Percentiles rank a stretch among this genome's conserved stretches.
Conservation (phyloP, 2,113 vertebrate genomes). For the Prionailurus viverrinus region DNA sequence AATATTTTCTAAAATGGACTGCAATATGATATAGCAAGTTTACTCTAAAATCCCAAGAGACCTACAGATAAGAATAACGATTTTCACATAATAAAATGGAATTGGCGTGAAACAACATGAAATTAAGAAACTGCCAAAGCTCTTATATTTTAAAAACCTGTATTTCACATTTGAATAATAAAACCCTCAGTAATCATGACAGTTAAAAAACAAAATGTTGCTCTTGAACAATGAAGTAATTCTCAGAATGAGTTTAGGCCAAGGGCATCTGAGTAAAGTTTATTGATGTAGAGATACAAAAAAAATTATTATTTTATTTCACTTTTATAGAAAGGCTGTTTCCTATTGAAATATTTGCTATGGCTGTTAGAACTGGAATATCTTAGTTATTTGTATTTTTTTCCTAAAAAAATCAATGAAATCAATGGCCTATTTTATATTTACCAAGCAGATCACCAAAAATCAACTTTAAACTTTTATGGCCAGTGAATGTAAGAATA, state of each 20-base stretch:
- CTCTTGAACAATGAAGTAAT: not conserved
- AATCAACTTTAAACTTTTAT: constrained; percentile 66
- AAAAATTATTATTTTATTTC: constrained; percentile 25
- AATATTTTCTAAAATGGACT: constrained; percentile 23
- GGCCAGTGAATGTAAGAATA: not conserved
- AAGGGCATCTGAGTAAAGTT: not conserved
- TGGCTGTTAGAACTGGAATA: not conserved
- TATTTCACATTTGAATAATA: constrained; percentile 42
- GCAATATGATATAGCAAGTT: not conserved
- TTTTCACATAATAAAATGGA: constrained; percentile 48
- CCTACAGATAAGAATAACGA: not conserved
- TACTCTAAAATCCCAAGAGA: constrained; percentile 37
- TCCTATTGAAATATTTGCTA: constrained; percentile 24
- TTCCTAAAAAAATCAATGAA: not conserved
- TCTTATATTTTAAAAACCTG: not conserved
- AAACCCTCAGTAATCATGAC: not conserved
- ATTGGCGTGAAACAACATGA: not conserved
- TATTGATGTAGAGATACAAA: not conserved
- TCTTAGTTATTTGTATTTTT: constrained; percentile 11
- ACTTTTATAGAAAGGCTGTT: not conserved
- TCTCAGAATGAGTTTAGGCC: not conserved
- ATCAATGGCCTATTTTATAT: not conserved
- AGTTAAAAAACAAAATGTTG: constrained; percentile 12
- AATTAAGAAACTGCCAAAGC: constrained; percentile 31
- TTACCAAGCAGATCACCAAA: constrained; percentile 61